Evolutionary conservation across 2,113 vertebrate species (phyloP).

Genomic region (Syngnathus scovelli): DNA sequence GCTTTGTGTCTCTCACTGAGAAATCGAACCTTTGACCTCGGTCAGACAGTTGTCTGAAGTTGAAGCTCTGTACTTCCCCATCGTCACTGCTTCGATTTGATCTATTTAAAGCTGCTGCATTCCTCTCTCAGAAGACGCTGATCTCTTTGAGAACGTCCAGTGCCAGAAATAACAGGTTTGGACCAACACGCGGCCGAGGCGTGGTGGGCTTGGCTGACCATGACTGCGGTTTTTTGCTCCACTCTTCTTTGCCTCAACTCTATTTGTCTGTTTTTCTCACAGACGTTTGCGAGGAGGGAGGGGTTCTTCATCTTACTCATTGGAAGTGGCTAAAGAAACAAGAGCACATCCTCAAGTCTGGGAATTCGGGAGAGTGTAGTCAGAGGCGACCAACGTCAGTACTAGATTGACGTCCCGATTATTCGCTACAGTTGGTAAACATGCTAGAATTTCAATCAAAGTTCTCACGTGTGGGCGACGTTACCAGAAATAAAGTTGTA

Average conservation of each 20-base stretch:
- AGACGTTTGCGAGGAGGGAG: constrained; percentile 27
- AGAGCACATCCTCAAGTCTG: constrained; percentile 38
- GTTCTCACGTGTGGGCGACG: too few relatives aligned
- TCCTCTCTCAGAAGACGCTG: constrained; percentile 61
- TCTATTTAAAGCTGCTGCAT: constrained; percentile 63
- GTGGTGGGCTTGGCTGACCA: constrained; percentile 63
- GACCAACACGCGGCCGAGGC: constrained; percentile 64
- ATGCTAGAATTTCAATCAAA: too few relatives aligned
- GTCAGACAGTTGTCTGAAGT: constrained; percentile 60
- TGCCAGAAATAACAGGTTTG: constrained; percentile 70
- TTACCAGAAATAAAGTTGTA: too few relatives aligned
- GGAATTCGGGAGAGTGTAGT: constrained; percentile 34
- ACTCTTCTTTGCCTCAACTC: constrained; percentile 45
- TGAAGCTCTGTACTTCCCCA: constrained; percentile 64
- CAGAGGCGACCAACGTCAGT: constrained; percentile 28
- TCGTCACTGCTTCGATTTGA: constrained; percentile 45
- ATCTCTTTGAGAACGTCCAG: constrained; percentile 64
- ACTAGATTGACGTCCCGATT: too few relatives aligned
- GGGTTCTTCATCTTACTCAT: constrained; percentile 25
- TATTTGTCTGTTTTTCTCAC: constrained; percentile 55
- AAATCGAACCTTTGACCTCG: constrained; percentile 25
- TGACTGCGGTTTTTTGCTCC: constrained; percentile 54
- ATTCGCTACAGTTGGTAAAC: too few relatives aligned
- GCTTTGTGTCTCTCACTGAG: constrained; percentile 31
- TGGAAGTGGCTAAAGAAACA: constrained; percentile 2